Evolutionary conservation across 2,888 invertebrate species (phyloP), one percentile per base, ranked within the genome.

Genomic region (Artemia sp.): DNA sequence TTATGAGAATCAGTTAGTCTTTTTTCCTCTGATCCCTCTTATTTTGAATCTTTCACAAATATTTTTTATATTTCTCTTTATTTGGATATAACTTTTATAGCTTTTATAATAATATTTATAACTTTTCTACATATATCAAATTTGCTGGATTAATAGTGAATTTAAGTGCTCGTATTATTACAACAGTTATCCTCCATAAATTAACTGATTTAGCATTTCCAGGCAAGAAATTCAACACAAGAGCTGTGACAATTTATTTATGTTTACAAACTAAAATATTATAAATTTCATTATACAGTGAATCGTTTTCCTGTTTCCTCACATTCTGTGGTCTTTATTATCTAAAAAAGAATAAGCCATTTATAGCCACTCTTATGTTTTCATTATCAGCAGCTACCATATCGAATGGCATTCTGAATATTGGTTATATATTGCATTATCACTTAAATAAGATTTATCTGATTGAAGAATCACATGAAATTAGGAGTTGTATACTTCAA

Each of bases 211-310:
- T 81, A 73, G 80, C 92, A 66, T 82, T 89, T 67, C 83, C 83
- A 73, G 84, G 87, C 78, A 82, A 85, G 72, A 82, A 83, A 74
- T 82, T 86, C 73, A 89, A 93, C 0, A 89, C 88, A 77, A 87
- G 86, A 77, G 84, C 89, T 12, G 84, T 86, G 0, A 80, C 92
- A 70, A 78, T 96, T 51, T 97, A 89, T 79, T 90, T 90, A 77
- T 83, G 92, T 70, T 97, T 94, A 80, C 97, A 97, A 67, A 95
- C 96, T 0, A 90, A 90, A 72, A 87, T 98, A 76, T 98, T 98
- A 79, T 97, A 97, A 78, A 84, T 87, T 66, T 92, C 96, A 5
- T 86, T 89, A 68, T 98, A 98, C 78, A 89, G 95, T 1, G 98
- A 98, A 80, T 84, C 88, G 53, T 77, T 94, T 71, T 97, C 88